phyloP scores from a whole-genome alignment of 2,888 invertebrate species.

The Plemyria rubiginata region DNA sequence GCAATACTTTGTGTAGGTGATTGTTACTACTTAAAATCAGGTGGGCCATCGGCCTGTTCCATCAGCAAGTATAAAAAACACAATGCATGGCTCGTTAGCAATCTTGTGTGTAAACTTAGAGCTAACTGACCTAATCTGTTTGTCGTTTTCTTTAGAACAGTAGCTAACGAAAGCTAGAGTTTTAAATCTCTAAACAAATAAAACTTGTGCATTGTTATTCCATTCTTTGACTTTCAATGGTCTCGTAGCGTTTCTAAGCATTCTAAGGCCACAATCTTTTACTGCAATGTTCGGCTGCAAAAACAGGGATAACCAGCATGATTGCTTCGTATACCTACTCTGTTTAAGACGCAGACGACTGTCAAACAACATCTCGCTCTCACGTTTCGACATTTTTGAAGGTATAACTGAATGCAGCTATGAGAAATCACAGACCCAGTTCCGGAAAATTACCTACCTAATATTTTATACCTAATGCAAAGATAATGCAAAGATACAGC shows the following conservation, averaged over 20 bases:
- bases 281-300: neutral
- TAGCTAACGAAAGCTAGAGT: neutral
- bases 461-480: no score
- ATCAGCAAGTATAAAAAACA: no score
- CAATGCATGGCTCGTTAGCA: neutral
- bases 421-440: no score
- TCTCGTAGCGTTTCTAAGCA: neutral
- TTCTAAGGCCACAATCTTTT: neutral
- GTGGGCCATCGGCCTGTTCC: no score
- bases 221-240: neutral
- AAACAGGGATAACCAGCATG: neutral
- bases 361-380: no score
- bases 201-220: neutral
- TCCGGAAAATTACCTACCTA: no score
- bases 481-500: no score
- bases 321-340: neutral
- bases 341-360: neutral
- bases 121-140: neutral
- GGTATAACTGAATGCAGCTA: no score
- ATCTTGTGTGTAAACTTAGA: neutral
- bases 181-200: neutral
- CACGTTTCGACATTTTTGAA: no score
- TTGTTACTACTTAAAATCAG: no score
- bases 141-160: neutral
- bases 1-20: no score